phyloP scores from a whole-genome alignment of 2,113 vertebrate species.

The Tylochromis polylepis region DNA sequence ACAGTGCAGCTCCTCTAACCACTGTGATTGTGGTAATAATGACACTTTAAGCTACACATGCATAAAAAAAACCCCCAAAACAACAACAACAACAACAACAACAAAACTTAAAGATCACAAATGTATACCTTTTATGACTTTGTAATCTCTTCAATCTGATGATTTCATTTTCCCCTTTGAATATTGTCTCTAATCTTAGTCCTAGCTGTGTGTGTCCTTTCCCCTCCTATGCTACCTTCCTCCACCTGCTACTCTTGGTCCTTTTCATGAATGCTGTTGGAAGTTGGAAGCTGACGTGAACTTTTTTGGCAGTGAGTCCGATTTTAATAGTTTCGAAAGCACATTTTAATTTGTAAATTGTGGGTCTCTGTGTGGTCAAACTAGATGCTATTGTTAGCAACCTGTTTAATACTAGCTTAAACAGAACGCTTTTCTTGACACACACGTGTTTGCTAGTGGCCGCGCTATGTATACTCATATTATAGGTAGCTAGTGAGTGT shows the following conservation, averaged over 20 bases:
- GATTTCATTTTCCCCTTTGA: background rate
- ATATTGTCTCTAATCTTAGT: background rate
- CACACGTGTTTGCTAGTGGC: background rate
- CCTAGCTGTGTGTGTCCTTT: background rate
- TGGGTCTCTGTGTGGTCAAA: background rate
- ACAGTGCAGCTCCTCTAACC: background rate
- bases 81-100: background rate
- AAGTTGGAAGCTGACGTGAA: background rate
- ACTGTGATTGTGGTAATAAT: background rate
- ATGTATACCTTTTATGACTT: background rate
- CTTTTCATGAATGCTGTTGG: background rate
- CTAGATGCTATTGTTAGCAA: background rate
- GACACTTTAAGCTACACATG: background rate
- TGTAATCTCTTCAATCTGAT: background rate
- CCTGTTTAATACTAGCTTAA: background rate
- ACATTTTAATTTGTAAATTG: background rate
- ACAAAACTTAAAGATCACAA: background rate
- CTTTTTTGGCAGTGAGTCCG: background rate
- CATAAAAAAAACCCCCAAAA: no score
- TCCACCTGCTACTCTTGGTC: background rate
- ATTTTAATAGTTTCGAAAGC: background rate
- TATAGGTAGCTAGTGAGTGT: background rate
- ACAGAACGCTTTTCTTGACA: background rate
- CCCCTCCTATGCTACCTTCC: background rate
- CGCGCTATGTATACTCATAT: background rate